Percentiles rank a stretch among this genome's conserved stretches.
Conservation (phyloP, 2,888 invertebrate species). For the Aquatica leii region DNA sequence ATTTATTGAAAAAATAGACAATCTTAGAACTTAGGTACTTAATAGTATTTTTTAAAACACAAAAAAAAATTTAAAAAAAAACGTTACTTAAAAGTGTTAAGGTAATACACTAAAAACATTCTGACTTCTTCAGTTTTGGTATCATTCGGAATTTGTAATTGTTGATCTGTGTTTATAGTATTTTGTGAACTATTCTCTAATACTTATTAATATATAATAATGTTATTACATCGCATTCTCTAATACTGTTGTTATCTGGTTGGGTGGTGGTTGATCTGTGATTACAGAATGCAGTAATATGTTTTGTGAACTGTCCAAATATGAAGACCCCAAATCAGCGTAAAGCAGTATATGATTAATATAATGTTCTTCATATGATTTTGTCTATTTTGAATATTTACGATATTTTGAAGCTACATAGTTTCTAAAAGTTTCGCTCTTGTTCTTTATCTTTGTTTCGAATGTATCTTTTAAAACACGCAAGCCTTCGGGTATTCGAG, state of each 20-base stretch:
- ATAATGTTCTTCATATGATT: conserved; percentile 26
- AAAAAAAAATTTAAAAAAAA: too few species aligned
- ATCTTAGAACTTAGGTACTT: background rate
- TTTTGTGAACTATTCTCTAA: conserved; percentile 10
- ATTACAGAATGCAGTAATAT: conserved; percentile 15
- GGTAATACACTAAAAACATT: too few species aligned
- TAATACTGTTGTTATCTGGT: conserved; percentile 11
- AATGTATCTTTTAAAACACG: too few species aligned
- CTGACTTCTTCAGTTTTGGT: conserved; percentile 2
- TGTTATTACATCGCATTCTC: too few species aligned
- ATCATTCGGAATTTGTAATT: conserved; percentile 12
- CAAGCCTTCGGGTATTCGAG: too few species aligned
- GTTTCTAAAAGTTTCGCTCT: too few species aligned
- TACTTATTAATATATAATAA: too few species aligned
- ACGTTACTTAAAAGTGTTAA: background rate
- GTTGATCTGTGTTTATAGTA: conserved; percentile 7
- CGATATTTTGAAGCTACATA: too few species aligned
- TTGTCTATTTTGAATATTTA: background rate
- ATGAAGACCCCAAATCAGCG: conserved; percentile 18
- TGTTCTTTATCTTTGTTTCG: too few species aligned
- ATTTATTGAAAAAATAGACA: background rate
- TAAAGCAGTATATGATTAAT: conserved; percentile 20
- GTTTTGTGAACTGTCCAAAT: conserved; percentile 8
- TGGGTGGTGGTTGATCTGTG: conserved; percentile 12
- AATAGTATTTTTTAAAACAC: too few species aligned